Evolutionary conservation across 2,113 vertebrate genomes (phyloP), one percentile per base, ranked within the genome.

Genomic region (Epinephelus cyanopodus): DNA sequence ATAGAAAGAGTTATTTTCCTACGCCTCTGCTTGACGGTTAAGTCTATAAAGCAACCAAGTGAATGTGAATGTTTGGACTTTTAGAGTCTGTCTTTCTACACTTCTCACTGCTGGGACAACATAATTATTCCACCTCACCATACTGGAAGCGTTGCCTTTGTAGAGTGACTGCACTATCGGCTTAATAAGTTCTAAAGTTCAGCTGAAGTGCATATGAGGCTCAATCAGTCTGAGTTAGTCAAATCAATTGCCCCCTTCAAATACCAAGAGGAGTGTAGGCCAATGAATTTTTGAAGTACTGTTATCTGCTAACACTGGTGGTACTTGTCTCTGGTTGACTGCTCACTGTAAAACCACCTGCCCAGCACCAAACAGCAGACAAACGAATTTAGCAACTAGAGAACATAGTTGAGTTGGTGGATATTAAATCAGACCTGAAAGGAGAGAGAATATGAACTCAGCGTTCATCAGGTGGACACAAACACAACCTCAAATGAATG

Each of bases 191-290:
- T 45, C 42, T 12, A 45, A 17, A 81, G 27, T 57, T 17, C 56
- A 68, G 39, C 39, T 19, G 50, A 63, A 67, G 47, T 21, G 52
- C 13, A 73, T 15, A 33, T 25, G 29, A 18, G 67, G 23, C 53
- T 61, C 37, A 33, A 58, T 70, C 52, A 74, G 52, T 78, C 21
- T 61, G 21, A 67, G 48, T 63, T 39, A 67, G n/a, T 75, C 33
- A 6, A 58, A 61, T n/a, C 6, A 17, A 80, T 66, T 11, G n/a
- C 2, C 21, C 58, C n/a, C 52, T 6, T 74, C 57, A 37, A 64
- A 52, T 23, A n/a, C 19, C 21, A 12, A 37, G 29, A 64, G 33
- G 33, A 39, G 61, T 21, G 33, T 5, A 5, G 33, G 6, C 37
- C 37, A n/a, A 23, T 66, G 18, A 18, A 14, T 10, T 48, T 57